A percentile compares a stretch with the other conserved stretches of the same genome.
Evolutionary conservation across 1,140 invertebrate species (phyloP).

Genomic region (Drosophila persimilis): DNA sequence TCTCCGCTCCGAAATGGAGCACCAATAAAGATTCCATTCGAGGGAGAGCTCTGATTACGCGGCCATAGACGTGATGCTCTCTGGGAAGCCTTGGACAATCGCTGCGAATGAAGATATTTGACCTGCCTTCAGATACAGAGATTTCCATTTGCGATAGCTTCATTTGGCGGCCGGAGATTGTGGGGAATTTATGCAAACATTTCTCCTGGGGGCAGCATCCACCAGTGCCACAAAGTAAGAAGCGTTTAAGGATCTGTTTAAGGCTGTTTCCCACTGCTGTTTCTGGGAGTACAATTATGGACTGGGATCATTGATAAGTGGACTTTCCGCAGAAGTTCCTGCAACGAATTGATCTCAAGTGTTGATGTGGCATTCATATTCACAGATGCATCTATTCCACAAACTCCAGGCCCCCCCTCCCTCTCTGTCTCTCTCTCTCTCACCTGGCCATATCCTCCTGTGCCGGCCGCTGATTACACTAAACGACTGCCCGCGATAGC

Average conservation of each 20-base stretch:
- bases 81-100: background rate
- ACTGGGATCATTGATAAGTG: no score
- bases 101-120: constrained; percentile 21
- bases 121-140: constrained; percentile 12
- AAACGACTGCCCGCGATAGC: constrained; percentile 66
- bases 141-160: constrained; percentile 31
- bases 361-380: constrained; percentile 45
- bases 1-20: constrained; percentile 32
- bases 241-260: no score
- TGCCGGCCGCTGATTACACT: constrained; percentile 62
- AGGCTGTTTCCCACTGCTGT: no score
- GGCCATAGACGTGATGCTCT: constrained; percentile 34
- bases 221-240: no score
- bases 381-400: constrained; percentile 34
- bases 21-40: constrained; percentile 10
- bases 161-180: constrained; percentile 1
- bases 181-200: background rate
- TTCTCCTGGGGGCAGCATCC: background rate
- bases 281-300: no score
- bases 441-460: background rate
- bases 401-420: constrained; percentile 1
- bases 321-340: background rate
- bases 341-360: constrained; percentile 26
- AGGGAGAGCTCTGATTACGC: constrained; percentile 22
- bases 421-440: constrained; percentile 3